phyloP scores from a whole-genome alignment of 2,888 invertebrate genomes.

The Hedya salicella region DNA sequence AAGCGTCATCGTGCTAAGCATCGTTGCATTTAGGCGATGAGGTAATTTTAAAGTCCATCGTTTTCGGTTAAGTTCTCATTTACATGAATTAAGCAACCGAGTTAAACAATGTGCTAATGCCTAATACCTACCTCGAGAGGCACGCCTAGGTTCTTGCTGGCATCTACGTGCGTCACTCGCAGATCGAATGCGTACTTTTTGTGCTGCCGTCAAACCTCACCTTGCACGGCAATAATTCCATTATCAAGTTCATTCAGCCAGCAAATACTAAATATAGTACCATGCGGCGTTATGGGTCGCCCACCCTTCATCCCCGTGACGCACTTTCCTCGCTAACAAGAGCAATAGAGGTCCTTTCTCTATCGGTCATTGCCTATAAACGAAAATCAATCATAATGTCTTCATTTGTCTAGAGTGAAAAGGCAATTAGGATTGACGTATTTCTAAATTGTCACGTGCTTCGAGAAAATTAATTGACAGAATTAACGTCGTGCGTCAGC shows the following conservation, averaged over 20 bases:
- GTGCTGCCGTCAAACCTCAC: slow-evolving; percentile 43
- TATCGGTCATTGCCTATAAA: background rate
- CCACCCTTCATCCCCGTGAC: slow-evolving; percentile 17
- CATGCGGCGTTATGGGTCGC: background rate
- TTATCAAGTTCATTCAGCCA: slow-evolving; percentile 40
- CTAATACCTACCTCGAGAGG: slow-evolving; percentile 25
- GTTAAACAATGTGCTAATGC: slow-evolving; percentile 34
- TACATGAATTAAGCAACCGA: slow-evolving; percentile 11
- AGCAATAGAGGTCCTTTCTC: slow-evolving; percentile 4
- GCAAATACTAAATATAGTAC: slow-evolving; percentile 34
- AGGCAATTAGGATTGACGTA: background rate
- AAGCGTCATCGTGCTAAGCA: slow-evolving; percentile 13
- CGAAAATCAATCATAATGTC: background rate
- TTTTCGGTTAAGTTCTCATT: background rate
- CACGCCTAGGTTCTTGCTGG: slow-evolving; percentile 34
- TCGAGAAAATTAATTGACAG: slow-evolving; percentile 25
- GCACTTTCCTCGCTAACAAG: background rate
- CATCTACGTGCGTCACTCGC: slow-evolving; percentile 39
- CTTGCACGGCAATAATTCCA: slow-evolving; percentile 42
- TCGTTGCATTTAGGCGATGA: slow-evolving; percentile 8
- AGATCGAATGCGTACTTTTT: slow-evolving; percentile 40
- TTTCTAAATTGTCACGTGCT: slow-evolving; percentile 9
- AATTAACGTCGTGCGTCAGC: slow-evolving; percentile 31
- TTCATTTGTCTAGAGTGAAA: slow-evolving; percentile 5
- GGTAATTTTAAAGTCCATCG: background rate